These are phyloP conservation scores for Acridotheres tristis DNA, from an alignment of 2,797 vertebrate genomes.

Conservation along the genomic window DNA sequence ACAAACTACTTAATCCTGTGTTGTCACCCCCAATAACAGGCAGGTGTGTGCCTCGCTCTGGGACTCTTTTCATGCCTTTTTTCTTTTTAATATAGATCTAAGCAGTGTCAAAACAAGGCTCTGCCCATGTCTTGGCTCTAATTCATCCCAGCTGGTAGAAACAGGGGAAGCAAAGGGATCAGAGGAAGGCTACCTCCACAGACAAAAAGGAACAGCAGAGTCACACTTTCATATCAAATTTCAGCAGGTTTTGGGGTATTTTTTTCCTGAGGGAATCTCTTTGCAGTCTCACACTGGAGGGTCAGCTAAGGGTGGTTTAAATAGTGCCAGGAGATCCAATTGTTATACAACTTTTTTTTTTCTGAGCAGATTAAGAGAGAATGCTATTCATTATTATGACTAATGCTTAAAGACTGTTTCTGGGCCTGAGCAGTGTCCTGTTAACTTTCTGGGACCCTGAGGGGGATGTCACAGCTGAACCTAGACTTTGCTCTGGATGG, in stretches of 20 bases:
- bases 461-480: constrained; percentile 64
- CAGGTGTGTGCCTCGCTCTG: constrained; percentile 63
- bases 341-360: constrained; percentile 52
- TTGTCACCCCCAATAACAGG: constrained; percentile 63
- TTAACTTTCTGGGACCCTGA: constrained; percentile 63
- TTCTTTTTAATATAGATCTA: not conserved
- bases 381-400: constrained; percentile 59
- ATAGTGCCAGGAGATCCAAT: constrained; percentile 36
- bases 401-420: constrained; percentile 67
- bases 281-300: not conserved
- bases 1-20: constrained; percentile 66
- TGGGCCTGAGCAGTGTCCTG: constrained; percentile 39
- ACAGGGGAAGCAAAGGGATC: not conserved
- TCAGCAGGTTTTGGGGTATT: not conserved
- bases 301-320: constrained; percentile 42
- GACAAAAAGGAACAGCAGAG: constrained; percentile 4
- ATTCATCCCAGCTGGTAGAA: constrained; percentile 26
- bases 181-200: not conserved
- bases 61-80: constrained; percentile 22
- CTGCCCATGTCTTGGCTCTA: not conserved
- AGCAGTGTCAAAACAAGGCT: constrained; percentile 37
- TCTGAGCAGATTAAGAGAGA: constrained; percentile 56
- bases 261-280: not conserved
- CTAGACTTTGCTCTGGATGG: constrained; percentile 66
- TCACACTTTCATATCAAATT: constrained; percentile 14